Base-by-base conservation (phyloP, 2,113 vertebrate species). In the Pelecanoides urinatrix region DNA sequence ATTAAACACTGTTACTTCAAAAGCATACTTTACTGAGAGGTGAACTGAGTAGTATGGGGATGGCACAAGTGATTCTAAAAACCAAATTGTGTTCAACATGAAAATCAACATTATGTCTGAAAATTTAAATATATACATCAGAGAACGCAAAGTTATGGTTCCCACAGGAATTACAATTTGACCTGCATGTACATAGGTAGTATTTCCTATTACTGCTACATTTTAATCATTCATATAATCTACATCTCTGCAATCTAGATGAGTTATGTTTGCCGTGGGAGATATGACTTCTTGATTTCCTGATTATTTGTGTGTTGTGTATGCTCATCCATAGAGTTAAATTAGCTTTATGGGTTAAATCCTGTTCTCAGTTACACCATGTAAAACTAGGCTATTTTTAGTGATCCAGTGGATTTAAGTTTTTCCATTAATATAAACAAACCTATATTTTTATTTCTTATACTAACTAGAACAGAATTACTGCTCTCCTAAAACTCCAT, bases 101-200 rank as follows among this genome's bases (percentile, higher is more conserved):
- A 94, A 95, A 95, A 96, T 79, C 94, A 94, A 87, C 42, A 82
- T 75, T 79, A 59, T 76, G 45, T 88, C 88, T 90, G 91, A 94
- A 87, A 95, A 97, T 94, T 96, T 91, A 89, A 94, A 94, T 79
- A 67, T 26, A 18, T n/a, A 32, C 3, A 2, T 70, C 82, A 85
- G 84, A 88, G 92, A 93, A 94, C 63, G 91, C 52, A 84, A 92
- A 94, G 62, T 91, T 94, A 68, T 17, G 4, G 32, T 59, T 95
- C 86, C 76, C 12, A 9, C 19, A 72, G 88, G 93, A 96, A 91
- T 93, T 91, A 92, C 86, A 97, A 85, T 77, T 86, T 92, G 90
- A 94, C 73, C 80, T 94, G 79, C 36, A 30, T 71, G 44, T 94
- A 44, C 47, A 66, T 47, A 85, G 61, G 83, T 71, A 96, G 47